These are phyloP conservation scores for Ichneumoninae sp. DNA, from an alignment of 2,888 invertebrate genomes.

Conservation along the genomic window DNA sequence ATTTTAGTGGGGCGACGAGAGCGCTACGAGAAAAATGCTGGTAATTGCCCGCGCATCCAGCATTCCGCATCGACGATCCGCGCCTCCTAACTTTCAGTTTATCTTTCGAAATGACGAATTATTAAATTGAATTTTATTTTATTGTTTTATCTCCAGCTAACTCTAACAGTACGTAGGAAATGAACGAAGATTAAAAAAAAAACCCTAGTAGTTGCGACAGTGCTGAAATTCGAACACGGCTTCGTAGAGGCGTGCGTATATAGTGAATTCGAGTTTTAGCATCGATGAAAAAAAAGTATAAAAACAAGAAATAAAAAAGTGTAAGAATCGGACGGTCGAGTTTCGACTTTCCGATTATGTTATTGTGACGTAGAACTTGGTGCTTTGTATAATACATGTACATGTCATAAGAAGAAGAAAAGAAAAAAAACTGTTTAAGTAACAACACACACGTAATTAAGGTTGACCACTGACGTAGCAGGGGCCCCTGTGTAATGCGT, in stretches of 20 bases:
- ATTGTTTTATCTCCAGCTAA: conserved; percentile 31
- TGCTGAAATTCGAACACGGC: conserved; percentile 50
- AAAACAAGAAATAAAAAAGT: conserved; percentile 1
- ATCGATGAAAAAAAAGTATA: conserved; percentile 5
- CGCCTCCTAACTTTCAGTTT: conserved; percentile 28
- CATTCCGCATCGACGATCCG: conserved; percentile 53
- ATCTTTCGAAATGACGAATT: conserved; percentile 46
- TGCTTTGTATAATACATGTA: conserved; percentile 77
- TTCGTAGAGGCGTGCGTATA: conserved; percentile 47
- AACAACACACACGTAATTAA: conserved; percentile 40
- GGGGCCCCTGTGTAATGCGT: conserved; percentile 72
- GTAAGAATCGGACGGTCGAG: conserved; percentile 3
- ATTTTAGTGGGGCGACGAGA: conserved; percentile 41
- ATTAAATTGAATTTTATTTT: conserved; percentile 24
- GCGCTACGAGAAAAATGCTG: conserved; percentile 9
- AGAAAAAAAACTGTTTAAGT: conserved; percentile 16
- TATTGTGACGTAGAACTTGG: conserved; percentile 73
- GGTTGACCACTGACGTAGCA: conserved; percentile 63
- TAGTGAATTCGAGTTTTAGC: conserved; percentile 53
- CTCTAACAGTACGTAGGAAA: conserved; percentile 45
- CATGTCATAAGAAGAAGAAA: conserved; percentile 66
- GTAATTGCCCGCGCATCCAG: conserved; percentile 34
- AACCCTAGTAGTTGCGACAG: conserved; percentile 37
- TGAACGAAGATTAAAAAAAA: conserved; percentile 11
- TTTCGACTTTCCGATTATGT: conserved; percentile 46